Evolutionary conservation across 2,797 vertebrate genomes (phyloP).

Genomic region (Buceros bicornis): DNA sequence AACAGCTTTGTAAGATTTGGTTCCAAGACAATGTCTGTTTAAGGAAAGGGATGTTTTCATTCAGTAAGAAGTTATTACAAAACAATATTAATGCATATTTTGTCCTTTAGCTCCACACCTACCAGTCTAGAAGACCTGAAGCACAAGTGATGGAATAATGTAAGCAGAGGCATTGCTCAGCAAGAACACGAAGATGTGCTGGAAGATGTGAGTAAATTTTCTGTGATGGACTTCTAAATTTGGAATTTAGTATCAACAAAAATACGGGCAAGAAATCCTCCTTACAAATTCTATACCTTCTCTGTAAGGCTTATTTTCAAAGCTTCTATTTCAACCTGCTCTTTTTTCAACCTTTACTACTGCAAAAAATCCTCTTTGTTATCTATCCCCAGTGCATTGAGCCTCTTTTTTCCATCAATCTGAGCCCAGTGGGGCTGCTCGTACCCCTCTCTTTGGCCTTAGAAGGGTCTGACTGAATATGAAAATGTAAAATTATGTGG

Average conservation of each 20-base stretch:
- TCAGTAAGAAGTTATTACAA: background rate
- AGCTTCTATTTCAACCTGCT: background rate
- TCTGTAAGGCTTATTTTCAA: background rate
- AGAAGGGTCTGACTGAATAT: background rate
- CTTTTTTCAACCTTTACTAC: background rate
- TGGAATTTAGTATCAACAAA: background rate
- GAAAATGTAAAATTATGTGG: background rate
- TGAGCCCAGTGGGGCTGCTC: background rate
- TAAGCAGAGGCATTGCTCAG: background rate
- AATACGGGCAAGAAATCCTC: background rate
- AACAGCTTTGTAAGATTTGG: background rate
- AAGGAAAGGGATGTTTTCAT: background rate
- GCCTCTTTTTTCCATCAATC: background rate
- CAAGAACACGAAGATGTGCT: background rate
- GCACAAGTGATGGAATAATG: background rate
- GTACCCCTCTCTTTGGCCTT: background rate
- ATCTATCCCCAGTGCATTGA: background rate
- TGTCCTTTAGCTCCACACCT: background rate
- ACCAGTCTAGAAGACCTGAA: background rate
- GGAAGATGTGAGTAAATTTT: background rate
- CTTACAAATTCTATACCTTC: background rate
- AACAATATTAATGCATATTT: background rate
- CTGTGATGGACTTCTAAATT: background rate
- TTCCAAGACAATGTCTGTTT: background rate
- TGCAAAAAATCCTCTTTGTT: background rate